A percentile compares a stretch with the other conserved stretches of the same genome.
Evolutionary conservation across 2,113 vertebrate genomes (phyloP).

Genomic region (Brienomyrus brachyistius): DNA sequence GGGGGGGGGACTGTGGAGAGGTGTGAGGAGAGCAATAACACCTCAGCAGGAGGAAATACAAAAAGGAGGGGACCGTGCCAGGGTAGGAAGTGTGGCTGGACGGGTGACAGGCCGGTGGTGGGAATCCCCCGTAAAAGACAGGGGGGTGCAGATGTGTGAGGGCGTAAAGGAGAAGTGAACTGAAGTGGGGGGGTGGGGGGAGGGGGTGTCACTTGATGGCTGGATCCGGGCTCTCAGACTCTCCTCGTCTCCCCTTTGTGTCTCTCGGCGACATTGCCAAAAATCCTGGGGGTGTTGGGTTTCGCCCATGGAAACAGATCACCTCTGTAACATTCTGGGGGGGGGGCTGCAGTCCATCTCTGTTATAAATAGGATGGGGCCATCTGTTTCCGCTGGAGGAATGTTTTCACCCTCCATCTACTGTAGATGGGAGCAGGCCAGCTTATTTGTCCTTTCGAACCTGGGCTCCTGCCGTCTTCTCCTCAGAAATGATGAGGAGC

Average conservation of each 20-base stretch:
- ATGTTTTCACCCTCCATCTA: constrained; percentile 17
- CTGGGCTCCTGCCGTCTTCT: neutral
- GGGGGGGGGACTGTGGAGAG: neutral
- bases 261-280: neutral
- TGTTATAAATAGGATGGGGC: constrained; percentile 25
- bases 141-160: neutral
- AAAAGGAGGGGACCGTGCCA: neutral
- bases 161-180: neutral
- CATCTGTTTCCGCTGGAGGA: constrained; percentile 19
- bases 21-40: neutral
- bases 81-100: neutral
- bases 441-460: neutral
- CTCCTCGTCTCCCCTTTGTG: neutral
- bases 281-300: constrained; percentile 12
- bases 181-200: neutral
- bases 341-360: constrained; percentile 1
- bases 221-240: neutral
- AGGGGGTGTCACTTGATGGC: neutral
- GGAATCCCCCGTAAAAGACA: neutral
- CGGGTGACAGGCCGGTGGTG: neutral
- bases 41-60: neutral
- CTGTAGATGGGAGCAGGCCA: neutral
- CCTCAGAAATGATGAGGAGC: neutral
- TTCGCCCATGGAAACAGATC: constrained; percentile 24
- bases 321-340: constrained; percentile 16